Base-by-base conservation (phyloP, 2,113 vertebrate genomes). In the Leucopsar rothschildi region DNA sequence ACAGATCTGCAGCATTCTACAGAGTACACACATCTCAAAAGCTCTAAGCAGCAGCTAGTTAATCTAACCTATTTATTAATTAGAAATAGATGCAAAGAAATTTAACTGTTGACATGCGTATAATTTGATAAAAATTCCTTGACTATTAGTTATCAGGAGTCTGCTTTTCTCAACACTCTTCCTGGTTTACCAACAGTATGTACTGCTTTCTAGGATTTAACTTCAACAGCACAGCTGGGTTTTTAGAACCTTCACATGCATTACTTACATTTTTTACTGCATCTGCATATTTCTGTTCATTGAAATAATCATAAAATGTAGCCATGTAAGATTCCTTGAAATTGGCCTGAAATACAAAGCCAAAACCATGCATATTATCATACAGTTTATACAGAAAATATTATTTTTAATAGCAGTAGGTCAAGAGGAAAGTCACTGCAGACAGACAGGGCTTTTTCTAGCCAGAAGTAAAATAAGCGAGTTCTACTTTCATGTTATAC, bases 311-410 rank as follows among this genome's bases (percentile, higher is more conserved):
- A 70, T 99, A 99, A 98, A 99, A 99, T 0, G 98, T 97, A 66
- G 99, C 99, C 99, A 99, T 99, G 97, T 99, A 99, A 6, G 99
- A 98, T 96, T 99, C 99, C 97, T 99, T 99, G 93, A 99, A 99
- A 95, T 98, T 99, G 92, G 99, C 99, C 99, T 99, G 86, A 70
- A 98, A 97, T 23, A 63, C 59, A 96, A 97, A 95, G 92, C 39
- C 70, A 81, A 88, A 92, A 44, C 15, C 47, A 70, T 39, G 65
- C 39, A 39, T 61, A 68, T 86, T 63, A 50, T 47, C 60, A 77
- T 27, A 71, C 13, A 52, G 61, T 91, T 92, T 60, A 61, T 40
- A 83, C 7, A 94, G 53, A 91, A 94, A 94, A 70, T 65, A 47
- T 47, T 77, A 63, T 28, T 87, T 22, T 52, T 85, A 93, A 82